These are phyloP conservation scores for Scaptomyza polygonia DNA, from an alignment of 2,888 invertebrate genomes.

Conservation along the genomic window DNA sequence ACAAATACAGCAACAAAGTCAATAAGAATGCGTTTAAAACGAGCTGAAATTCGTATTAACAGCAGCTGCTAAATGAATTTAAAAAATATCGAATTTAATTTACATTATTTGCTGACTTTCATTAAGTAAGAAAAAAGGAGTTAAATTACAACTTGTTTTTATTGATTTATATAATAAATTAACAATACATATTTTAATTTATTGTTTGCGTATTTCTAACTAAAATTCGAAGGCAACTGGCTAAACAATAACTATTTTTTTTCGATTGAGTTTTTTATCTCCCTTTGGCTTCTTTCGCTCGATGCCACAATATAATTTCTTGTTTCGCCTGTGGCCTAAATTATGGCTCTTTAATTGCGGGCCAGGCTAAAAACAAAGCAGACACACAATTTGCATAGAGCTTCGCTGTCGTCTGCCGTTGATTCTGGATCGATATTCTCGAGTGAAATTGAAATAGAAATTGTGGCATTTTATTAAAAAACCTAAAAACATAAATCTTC, in stretches of 20 bases:
- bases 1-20: neutral
- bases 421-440: slow-evolving; percentile 9
- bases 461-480: slow-evolving; percentile 76
- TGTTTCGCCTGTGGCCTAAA: slow-evolving; percentile 27
- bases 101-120: neutral
- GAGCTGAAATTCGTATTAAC: neutral
- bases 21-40: slow-evolving; percentile 3
- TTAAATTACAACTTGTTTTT: neutral
- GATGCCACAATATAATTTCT: neutral
- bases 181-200: too few relatives aligned
- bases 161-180: neutral
- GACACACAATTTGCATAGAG: slow-evolving; percentile 50
- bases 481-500: slow-evolving; percentile 70
- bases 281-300: slow-evolving; percentile 10
- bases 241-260: neutral
- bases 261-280: slow-evolving; percentile 1
- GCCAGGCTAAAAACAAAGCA: slow-evolving; percentile 14
- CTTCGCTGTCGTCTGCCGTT: neutral
- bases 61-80: neutral
- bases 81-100: neutral
- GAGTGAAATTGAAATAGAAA: neutral
- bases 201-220: too few relatives aligned
- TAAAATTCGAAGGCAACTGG: too few relatives aligned
- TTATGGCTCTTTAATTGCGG: slow-evolving; percentile 64
- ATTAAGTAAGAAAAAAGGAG: too few relatives aligned